phyloP scores from a whole-genome alignment of 1,140 invertebrate species.

The Metaphire vulgaris region DNA sequence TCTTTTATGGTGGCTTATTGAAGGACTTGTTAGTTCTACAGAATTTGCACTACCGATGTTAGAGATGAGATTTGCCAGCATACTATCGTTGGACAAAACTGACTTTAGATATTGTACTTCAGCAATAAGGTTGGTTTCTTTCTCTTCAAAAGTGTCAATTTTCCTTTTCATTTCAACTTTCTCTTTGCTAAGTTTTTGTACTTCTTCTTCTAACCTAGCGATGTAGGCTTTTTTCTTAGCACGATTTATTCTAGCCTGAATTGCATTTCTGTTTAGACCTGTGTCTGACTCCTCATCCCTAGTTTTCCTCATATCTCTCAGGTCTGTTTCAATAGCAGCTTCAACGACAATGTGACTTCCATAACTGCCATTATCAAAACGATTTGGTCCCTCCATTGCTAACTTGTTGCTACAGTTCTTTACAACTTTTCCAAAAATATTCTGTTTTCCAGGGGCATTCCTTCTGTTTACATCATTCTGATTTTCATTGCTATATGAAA shows the following conservation, averaged over 20 bases:
- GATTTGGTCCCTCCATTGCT: not conserved
- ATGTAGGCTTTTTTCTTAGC: slow-evolving; percentile 47
- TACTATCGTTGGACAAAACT: slow-evolving; percentile 45
- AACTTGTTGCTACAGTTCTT: not conserved
- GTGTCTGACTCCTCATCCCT: not conserved
- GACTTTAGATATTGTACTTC: slow-evolving; percentile 44
- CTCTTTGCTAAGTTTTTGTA: slow-evolving; percentile 34
- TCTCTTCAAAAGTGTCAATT: slow-evolving; percentile 29
- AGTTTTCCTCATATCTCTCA: not conserved
- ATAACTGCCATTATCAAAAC: too few relatives aligned
- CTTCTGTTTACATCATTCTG: not conserved
- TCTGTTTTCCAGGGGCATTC: not conserved
- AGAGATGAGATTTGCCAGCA: slow-evolving; percentile 39
- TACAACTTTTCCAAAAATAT: not conserved
- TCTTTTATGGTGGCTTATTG: slow-evolving; percentile 26
- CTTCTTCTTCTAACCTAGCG: slow-evolving; percentile 38
- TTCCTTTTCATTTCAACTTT: slow-evolving; percentile 34
- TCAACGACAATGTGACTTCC: not conserved
- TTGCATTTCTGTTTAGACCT: not conserved
- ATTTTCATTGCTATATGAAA: not conserved
- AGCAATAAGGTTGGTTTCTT: slow-evolving; percentile 34
- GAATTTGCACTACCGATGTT: slow-evolving; percentile 41
- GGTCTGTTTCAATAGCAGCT: not conserved
- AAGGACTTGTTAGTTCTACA: slow-evolving; percentile 38
- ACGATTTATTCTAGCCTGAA: slow-evolving; percentile 34